Percentiles rank a stretch among this genome's conserved stretches.
phyloP scores from a whole-genome alignment of 1,140 invertebrate genomes.

The Drosophila melanogaster region Release_6_plus_ISO1_MT NC_004354.4:21197501-21198000 shows the following conservation, averaged over 20 bases:
- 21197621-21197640: slow-evolving; percentile 20
- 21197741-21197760: slow-evolving; percentile 59
- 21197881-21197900: slow-evolving; percentile 78
- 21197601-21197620: slow-evolving; percentile 71
- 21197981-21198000: slow-evolving; percentile 53
- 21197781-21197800: slow-evolving; percentile 9
- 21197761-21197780: slow-evolving; percentile 27
- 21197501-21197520: slow-evolving; percentile 47
- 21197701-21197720: slow-evolving; percentile 39
- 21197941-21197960: slow-evolving; percentile 17
- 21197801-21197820: background rate
- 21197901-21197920: slow-evolving; percentile 78
- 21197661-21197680: slow-evolving; percentile 19
- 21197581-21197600: slow-evolving; percentile 73
- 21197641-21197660: slow-evolving; percentile 4
- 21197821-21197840: background rate
- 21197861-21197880: slow-evolving; percentile 64
- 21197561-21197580: slow-evolving; percentile 39
- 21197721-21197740: slow-evolving; percentile 35
- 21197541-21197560: slow-evolving; percentile 19
- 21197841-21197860: slow-evolving; percentile 19
- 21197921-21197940: background rate
- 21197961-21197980: slow-evolving; percentile 56
- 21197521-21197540: slow-evolving; percentile 53
- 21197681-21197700: slow-evolving; percentile 76